phyloP scores from a whole-genome alignment of 2,797 vertebrate species.

The Sebastes paucispinis region DNA sequence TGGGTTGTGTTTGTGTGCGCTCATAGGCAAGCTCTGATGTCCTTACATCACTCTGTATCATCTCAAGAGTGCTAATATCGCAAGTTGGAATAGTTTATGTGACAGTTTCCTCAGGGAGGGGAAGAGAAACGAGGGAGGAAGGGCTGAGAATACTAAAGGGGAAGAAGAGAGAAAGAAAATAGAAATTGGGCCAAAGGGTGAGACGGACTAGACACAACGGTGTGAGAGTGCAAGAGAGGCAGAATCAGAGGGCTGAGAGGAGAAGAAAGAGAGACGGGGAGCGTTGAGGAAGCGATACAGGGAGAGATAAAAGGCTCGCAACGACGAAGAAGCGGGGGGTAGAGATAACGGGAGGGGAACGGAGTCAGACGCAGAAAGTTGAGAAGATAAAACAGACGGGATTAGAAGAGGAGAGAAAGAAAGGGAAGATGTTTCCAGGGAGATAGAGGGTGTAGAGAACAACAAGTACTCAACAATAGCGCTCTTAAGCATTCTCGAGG shows the following conservation, averaged over 20 bases:
- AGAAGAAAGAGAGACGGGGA: not conserved
- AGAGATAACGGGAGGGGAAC: constrained; percentile 9
- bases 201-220: constrained; percentile 19
- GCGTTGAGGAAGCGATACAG: constrained; percentile 17
- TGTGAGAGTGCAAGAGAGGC: not conserved
- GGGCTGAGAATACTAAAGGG: constrained; percentile 1
- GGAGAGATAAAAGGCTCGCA: constrained; percentile 37
- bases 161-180: constrained; percentile 8
- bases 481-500: constrained; percentile 29
- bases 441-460: constrained; percentile 40
- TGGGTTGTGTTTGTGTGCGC: not conserved
- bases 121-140: not conserved
- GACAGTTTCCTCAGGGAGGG: constrained; percentile 33
- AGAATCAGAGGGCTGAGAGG: constrained; percentile 12
- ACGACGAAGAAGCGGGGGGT: constrained; percentile 3
- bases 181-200: constrained; percentile 37
- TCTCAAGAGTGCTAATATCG: constrained; percentile 33
- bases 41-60: constrained; percentile 30
- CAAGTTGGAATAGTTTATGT: constrained; percentile 48
- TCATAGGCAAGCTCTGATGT: not conserved
- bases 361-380: constrained; percentile 29
- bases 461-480: constrained; percentile 43
- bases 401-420: constrained; percentile 28
- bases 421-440: constrained; percentile 33
- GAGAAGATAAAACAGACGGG: constrained; percentile 39